These are phyloP conservation scores for Lasioglossum lativentre DNA, from an alignment of 2,888 invertebrate genomes.

Conservation along the genomic window DNA sequence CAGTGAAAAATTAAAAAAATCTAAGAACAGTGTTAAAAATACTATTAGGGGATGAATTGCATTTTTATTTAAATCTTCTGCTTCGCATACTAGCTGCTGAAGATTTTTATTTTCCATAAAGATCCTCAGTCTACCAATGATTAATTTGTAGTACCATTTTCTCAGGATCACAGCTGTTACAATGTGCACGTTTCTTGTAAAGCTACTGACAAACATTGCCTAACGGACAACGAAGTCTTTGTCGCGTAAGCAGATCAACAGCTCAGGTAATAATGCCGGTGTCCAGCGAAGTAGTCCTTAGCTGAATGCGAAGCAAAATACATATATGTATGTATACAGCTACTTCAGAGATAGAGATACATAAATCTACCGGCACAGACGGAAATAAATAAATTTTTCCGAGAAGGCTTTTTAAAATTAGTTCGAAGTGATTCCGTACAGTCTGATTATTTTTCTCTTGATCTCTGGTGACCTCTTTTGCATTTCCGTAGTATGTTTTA, in stretches of 20 bases:
- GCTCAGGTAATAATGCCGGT: not conserved
- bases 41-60: too few species aligned
- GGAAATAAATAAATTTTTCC: not conserved
- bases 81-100: too few species aligned
- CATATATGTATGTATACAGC: not conserved
- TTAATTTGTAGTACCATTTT: not conserved
- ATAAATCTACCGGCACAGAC: not conserved
- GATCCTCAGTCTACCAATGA: too few species aligned
- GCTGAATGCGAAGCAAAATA: not conserved
- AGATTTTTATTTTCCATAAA: too few species aligned
- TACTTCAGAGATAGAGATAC: not conserved
- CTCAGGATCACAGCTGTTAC: not conserved
- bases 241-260: constrained; percentile 3
- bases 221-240: not conserved
- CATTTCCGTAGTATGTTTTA: too few species aligned
- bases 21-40: too few species aligned
- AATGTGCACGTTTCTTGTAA: not conserved
- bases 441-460: too few species aligned
- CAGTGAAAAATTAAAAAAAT: too few species aligned
- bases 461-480: too few species aligned
- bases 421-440: too few species aligned
- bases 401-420: not conserved
- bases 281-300: not conserved
- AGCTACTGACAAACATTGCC: not conserved
- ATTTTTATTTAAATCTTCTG: too few species aligned